Percentiles rank a stretch among this genome's conserved stretches.
Evolutionary conservation across 2,113 vertebrate genomes (phyloP).

Genomic region (Clarias gariepinus): DNA sequence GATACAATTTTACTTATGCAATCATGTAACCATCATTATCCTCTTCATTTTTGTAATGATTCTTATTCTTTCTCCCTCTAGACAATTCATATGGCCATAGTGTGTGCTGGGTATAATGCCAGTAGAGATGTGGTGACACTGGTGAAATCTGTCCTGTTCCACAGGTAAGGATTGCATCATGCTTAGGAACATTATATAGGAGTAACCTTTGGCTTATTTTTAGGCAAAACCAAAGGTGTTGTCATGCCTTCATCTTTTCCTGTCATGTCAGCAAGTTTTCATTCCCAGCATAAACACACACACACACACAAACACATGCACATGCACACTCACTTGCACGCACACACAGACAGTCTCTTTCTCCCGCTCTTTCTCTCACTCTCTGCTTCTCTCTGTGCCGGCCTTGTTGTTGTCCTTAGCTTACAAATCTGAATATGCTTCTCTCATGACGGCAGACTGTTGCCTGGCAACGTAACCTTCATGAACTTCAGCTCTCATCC

Average conservation of each 20-base stretch:
- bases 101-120: slow-evolving; percentile 96
- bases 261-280: slow-evolving; percentile 23
- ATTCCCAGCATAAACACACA: neutral
- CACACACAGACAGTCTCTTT: neutral
- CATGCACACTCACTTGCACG: slow-evolving; percentile 11
- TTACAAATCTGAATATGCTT: slow-evolving; percentile 54
- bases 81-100: slow-evolving; percentile 98
- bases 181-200: neutral
- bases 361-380: slow-evolving; percentile 1
- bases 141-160: slow-evolving; percentile 97
- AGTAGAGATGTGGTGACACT: slow-evolving; percentile 97
- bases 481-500: slow-evolving; percentile 48
- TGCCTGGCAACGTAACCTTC: slow-evolving; percentile 57
- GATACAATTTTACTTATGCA: slow-evolving; percentile 8
- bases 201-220: slow-evolving; percentile 14
- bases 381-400: slow-evolving; percentile 1
- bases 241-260: slow-evolving; percentile 8
- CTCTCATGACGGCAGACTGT: slow-evolving; percentile 45
- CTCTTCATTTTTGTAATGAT: neutral
- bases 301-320: neutral
- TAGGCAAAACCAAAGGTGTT: slow-evolving; percentile 17
- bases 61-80: slow-evolving; percentile 57
- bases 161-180: slow-evolving; percentile 78
- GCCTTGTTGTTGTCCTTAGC: slow-evolving; percentile 41
- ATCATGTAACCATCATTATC: neutral